Conservation (phyloP, 2,113 vertebrate species). For the Ramphastos sulfuratus region DNA sequence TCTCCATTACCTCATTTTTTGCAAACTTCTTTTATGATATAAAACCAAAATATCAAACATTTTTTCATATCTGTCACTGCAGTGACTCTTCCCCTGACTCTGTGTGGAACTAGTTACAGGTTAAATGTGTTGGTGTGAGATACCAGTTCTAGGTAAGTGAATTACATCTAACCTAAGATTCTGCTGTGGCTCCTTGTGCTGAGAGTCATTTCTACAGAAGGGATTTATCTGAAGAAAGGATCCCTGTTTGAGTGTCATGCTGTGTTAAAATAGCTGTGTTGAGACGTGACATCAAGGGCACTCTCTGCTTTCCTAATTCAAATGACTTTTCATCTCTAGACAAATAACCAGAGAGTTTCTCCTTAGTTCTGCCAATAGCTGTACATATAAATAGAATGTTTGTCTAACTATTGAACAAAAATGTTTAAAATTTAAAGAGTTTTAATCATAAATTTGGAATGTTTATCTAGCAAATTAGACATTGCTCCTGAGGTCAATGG, state of each 20-base stretch:
- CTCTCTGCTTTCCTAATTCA: neutral
- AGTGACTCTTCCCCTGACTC: neutral
- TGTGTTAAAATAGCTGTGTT: neutral
- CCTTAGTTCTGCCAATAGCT: neutral
- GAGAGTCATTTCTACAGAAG: neutral
- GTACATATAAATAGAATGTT: neutral
- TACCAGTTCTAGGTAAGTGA: neutral
- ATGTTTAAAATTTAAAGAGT: neutral
- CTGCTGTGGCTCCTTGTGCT: neutral
- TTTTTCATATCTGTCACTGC: neutral
- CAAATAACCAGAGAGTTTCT: neutral
- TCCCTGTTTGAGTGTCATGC: neutral
- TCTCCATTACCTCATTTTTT: neutral
- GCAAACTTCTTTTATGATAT: neutral
- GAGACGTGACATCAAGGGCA: neutral
- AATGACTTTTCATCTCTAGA: neutral
- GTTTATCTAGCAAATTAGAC: conserved; percentile 50
- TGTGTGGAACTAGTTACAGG: neutral
- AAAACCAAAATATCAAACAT: neutral
- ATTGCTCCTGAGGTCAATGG: conserved; percentile 53
- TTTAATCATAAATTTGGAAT: conserved; percentile 57
- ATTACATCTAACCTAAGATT: neutral
- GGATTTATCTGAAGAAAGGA: neutral
- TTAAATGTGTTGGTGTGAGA: neutral
- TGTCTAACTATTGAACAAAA: neutral